Base-by-base conservation (phyloP, 2,888 invertebrate species). In the Matsumyia berberina region DNA sequence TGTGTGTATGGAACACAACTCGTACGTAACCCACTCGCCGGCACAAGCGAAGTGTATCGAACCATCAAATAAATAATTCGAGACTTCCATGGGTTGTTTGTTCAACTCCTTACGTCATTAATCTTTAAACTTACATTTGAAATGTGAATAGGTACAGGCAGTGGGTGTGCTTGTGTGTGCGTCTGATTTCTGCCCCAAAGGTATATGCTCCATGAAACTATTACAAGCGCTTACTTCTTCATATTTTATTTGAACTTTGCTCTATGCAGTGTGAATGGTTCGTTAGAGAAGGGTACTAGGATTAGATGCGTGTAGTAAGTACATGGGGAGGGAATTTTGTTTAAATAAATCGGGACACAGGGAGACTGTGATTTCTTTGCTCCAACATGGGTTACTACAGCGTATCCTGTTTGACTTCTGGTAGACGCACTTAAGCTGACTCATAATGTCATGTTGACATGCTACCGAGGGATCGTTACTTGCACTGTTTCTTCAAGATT, bases 1-100 rank as follows among this genome's bases (percentile, higher is more conserved):
- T 46, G 37, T 66, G 74, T 58, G 24, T 24, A 4, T 4, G 58
- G 67, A 76, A 67, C 58, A 57, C 11, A 19, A 42, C 8, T 44
- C 29, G 15, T 37, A 24, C 35, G 46, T 53, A 44, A 64, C 57
- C 42, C 35, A 39, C 31, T 44, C 12, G 42, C 53, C 35, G 60
- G 29, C 62, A 62, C 69, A 62, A 62, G 44, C 69, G 60, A 70
- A 55, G 69, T 60, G 77, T 70, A 78, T 78, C 77, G 77, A 78
- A 70, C 55, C 69, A 62, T 44, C 31, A 62, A 62, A 78, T 62
- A 78, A 69, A 78, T 78, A 42, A 70, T 69, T 70, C 39, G 44
- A 70, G 69, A 33, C 77, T 62, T 60, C 31, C 69, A 62, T 62
- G 77, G 62, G 62, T 70, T 69, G 69, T 69, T 78, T 70, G 77